phyloP scores from a whole-genome alignment of 2,113 vertebrate genomes.

The Probosciger aterrimus region DNA sequence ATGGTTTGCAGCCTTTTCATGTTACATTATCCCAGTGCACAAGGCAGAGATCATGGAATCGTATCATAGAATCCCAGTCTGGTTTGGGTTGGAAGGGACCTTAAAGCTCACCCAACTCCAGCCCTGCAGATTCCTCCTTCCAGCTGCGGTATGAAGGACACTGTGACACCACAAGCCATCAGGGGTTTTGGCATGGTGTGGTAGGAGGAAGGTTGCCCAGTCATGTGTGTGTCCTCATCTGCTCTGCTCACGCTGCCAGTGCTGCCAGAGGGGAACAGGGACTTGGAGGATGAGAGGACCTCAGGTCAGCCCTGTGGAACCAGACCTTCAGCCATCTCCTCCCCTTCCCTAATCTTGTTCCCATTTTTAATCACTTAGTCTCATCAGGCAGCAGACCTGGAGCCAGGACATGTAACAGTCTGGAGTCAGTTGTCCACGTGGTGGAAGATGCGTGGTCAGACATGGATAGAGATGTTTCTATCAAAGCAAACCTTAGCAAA shows the following conservation, averaged over 20 bases:
- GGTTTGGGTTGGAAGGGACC: neutral
- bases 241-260: neutral
- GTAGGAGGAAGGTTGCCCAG: neutral
- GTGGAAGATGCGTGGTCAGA: neutral
- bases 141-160: neutral
- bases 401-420: neutral
- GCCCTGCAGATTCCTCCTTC: neutral
- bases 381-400: neutral
- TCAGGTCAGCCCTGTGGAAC: neutral
- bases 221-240: neutral
- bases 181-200: neutral
- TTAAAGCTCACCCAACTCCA: neutral
- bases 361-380: neutral
- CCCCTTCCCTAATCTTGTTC: neutral
- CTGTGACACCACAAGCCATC: fast-evolving
- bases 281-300: neutral
- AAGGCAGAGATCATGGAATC: neutral
- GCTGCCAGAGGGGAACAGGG: neutral
- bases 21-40: neutral
- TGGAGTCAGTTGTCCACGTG: neutral
- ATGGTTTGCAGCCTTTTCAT: neutral
- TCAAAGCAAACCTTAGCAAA: neutral
- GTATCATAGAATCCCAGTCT: neutral
- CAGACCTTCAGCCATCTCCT: neutral
- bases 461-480: fast-evolving